These are phyloP conservation scores for Prietella phreatophila DNA, from an alignment of 2,113 vertebrate species.

Conservation along the genomic window DNA sequence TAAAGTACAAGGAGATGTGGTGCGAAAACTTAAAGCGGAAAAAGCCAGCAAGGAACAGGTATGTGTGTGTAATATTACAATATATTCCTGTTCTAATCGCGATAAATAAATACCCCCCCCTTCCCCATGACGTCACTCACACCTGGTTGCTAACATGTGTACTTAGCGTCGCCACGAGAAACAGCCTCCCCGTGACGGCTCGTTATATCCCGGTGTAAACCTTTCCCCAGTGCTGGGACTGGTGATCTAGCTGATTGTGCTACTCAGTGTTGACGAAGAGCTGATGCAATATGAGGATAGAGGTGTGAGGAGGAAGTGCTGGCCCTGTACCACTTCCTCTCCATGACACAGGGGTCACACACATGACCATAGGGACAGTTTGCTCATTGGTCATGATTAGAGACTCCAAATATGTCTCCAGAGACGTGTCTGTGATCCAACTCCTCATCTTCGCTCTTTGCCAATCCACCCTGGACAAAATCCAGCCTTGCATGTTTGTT, in stretches of 20 bases:
- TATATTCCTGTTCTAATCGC: neutral
- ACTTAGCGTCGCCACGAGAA: neutral
- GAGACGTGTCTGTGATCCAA: neutral
- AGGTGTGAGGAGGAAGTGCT: neutral
- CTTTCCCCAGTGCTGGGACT: neutral
- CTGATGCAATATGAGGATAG: slow-evolving; percentile 17
- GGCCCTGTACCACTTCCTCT: neutral
- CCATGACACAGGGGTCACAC: neutral
- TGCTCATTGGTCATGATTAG: neutral
- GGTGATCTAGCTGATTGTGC: neutral
- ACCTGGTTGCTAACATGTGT: neutral
- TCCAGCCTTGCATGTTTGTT: neutral
- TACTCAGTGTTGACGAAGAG: neutral
- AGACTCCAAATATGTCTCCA: neutral
- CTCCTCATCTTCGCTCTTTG: neutral
- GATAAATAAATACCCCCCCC: neutral
- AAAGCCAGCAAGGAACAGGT: slow-evolving; percentile 77
- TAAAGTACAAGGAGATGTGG: slow-evolving; percentile 73
- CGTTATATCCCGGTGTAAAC: neutral
- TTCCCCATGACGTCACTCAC: neutral
- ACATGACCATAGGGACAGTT: neutral
- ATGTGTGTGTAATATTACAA: slow-evolving; percentile 39
- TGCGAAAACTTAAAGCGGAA: slow-evolving; percentile 72
- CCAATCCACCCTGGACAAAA: neutral
- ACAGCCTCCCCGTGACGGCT: neutral